These are phyloP conservation scores for Pseudeuparius sepicola DNA, from an alignment of 2,888 invertebrate genomes.

Conservation along the genomic window DNA sequence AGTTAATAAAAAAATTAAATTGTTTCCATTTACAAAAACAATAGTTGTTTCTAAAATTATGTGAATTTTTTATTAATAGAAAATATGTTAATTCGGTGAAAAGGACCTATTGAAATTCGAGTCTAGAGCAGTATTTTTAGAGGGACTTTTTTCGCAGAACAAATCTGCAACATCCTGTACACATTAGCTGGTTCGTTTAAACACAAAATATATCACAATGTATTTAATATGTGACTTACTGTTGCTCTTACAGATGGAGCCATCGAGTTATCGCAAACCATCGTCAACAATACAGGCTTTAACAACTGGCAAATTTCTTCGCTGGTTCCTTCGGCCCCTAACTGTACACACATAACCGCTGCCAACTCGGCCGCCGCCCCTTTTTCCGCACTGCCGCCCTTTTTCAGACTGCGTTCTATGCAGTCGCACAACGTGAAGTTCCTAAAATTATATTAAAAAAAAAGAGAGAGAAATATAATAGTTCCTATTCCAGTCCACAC, in stretches of 20 bases:
- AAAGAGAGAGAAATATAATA: slow-evolving; percentile 6
- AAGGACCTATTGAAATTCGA: too few species aligned
- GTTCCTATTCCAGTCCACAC: too few species aligned
- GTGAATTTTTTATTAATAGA: too few species aligned
- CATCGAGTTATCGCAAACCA: slow-evolving; percentile 68
- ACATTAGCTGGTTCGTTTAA: too few species aligned
- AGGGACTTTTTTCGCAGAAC: too few species aligned
- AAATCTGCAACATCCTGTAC: too few species aligned
- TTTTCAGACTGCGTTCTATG: slow-evolving; percentile 69
- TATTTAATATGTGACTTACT: slow-evolving; percentile 38
- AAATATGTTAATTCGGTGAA: too few species aligned
- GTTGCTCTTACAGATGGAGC: slow-evolving; percentile 66
- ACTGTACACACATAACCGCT: slow-evolving; percentile 72
- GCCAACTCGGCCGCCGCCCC: slow-evolving; percentile 72
- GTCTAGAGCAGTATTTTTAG: too few species aligned
- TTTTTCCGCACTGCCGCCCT: slow-evolving; percentile 76
- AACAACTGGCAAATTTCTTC: slow-evolving; percentile 63
- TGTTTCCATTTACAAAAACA: too few species aligned
- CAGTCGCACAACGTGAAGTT: slow-evolving; percentile 72
- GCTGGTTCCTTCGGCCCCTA: slow-evolving; percentile 54
- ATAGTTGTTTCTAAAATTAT: too few species aligned
- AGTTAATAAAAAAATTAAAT: too few species aligned
- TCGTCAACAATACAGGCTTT: slow-evolving; percentile 59
- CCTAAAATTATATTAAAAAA: slow-evolving; percentile 26
- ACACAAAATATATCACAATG: slow-evolving; percentile 6